phyloP scores from a whole-genome alignment of 2,113 vertebrate genomes.

The Thamnophis sirtalis region DNA sequence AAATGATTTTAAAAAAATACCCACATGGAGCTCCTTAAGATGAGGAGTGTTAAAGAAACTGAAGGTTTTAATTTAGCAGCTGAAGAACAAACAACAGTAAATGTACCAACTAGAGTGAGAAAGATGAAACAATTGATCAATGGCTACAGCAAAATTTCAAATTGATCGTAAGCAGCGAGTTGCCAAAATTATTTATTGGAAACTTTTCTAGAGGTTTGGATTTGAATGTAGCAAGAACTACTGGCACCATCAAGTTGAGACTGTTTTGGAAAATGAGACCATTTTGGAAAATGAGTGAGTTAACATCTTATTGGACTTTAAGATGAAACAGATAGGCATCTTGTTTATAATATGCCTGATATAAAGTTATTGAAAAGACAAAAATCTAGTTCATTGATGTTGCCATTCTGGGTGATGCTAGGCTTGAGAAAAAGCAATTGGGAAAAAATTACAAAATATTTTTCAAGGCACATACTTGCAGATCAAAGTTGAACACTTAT shows the following conservation, averaged over 20 bases:
- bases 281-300: neutral
- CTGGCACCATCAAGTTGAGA: neutral
- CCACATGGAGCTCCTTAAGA: neutral
- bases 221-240: neutral
- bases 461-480: neutral
- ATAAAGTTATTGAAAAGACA: neutral
- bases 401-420: neutral
- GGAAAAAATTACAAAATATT: neutral
- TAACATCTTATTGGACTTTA: neutral
- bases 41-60: neutral
- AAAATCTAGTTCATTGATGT: neutral
- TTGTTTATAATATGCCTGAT: neutral
- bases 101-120: neutral
- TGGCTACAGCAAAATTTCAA: neutral
- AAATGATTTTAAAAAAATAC: neutral
- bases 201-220: neutral
- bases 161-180: neutral
- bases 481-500: neutral
- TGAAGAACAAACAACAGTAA: neutral
- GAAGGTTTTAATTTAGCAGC: neutral
- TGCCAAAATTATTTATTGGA: neutral
- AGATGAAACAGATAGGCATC: neutral
- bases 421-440: neutral
- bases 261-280: neutral
- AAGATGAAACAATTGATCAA: neutral